Percentiles rank a stretch among this genome's conserved stretches.
These are phyloP conservation scores for Acridotheres tristis DNA, from an alignment of 2,797 vertebrate species.

Conservation along the genomic window DNA sequence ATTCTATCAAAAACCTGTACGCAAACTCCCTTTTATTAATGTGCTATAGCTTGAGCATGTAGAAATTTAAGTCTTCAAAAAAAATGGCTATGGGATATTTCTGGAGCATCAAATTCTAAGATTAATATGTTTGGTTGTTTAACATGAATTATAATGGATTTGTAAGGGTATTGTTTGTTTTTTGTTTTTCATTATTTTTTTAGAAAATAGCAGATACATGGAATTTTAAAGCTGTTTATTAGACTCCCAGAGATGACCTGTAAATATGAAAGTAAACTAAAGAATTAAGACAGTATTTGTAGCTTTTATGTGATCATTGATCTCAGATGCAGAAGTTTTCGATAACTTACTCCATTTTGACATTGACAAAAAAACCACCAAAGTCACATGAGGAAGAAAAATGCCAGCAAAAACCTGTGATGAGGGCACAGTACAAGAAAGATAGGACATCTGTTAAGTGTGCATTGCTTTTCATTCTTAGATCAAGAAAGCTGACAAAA, in stretches of 20 bases:
- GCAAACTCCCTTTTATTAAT: not conserved
- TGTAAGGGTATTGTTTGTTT: not conserved
- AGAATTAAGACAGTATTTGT: not conserved
- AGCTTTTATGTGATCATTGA: not conserved
- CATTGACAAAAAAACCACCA: not conserved
- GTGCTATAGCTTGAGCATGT: not conserved
- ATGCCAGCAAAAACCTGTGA: not conserved
- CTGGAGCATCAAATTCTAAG: not conserved
- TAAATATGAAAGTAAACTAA: not conserved
- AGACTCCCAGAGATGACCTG: not conserved
- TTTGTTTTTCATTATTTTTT: not conserved
- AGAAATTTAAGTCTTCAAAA: not conserved
- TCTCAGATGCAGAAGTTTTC: not conserved
- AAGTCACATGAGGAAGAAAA: not conserved
- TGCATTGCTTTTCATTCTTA: not conserved
- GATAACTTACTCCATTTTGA: not conserved
- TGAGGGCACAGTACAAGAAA: not conserved
- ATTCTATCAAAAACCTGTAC: not conserved
- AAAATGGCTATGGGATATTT: not conserved
- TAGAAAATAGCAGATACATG: not conserved
- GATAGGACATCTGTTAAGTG: not conserved
- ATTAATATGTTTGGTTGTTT: not conserved
- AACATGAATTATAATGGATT: not conserved
- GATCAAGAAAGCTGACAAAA: not conserved
- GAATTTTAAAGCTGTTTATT: not conserved